Percentiles rank a stretch among this genome's conserved stretches.
phyloP scores from a whole-genome alignment of 2,888 invertebrate genomes.

The Leuctra nigra region DNA sequence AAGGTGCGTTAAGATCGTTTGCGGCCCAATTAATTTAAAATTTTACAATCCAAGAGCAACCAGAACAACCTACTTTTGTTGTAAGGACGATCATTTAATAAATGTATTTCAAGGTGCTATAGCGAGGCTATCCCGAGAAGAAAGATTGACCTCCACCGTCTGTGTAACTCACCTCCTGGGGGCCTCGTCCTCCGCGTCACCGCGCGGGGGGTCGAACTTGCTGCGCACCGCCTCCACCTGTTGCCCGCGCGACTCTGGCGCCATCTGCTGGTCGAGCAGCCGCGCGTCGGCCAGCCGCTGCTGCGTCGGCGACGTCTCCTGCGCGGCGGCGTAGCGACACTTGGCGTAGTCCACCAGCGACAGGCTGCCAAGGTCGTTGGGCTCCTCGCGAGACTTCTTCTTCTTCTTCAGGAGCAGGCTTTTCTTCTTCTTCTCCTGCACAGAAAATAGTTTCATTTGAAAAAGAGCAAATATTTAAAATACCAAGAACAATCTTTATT shows the following conservation, averaged over 20 bases:
- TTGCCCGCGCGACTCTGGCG: slow-evolving; percentile 13
- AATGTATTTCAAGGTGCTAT: no score
- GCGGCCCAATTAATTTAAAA: no score
- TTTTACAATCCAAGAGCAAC: no score
- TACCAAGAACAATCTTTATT: no score
- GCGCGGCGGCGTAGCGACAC: slow-evolving; percentile 54
- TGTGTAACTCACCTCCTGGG: no score
- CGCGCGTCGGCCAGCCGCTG: slow-evolving; percentile 39
- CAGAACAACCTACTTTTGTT: no score
- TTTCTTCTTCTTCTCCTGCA: slow-evolving; percentile 14
- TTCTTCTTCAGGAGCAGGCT: slow-evolving; percentile 20
- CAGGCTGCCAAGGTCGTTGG: slow-evolving; percentile 38
- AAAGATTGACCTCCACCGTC: no score
- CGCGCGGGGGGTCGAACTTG: slow-evolving; percentile 32
- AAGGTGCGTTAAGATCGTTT: no score
- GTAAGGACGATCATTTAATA: no score
- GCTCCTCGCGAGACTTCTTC: slow-evolving; percentile 31
- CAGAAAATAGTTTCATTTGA: no score
- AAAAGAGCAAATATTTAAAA: no score
- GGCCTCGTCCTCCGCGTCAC: slow-evolving; percentile 28
- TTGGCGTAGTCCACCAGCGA: slow-evolving; percentile 60
- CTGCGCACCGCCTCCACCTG: slow-evolving; percentile 30
- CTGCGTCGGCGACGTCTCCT: slow-evolving; percentile 41
- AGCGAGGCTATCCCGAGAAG: no score
- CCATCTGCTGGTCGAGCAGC: slow-evolving; percentile 36